Evolutionary conservation across 2,113 vertebrate species (phyloP), one percentile per base, ranked within the genome.

Genomic region (Apteryx owenii): DNA sequence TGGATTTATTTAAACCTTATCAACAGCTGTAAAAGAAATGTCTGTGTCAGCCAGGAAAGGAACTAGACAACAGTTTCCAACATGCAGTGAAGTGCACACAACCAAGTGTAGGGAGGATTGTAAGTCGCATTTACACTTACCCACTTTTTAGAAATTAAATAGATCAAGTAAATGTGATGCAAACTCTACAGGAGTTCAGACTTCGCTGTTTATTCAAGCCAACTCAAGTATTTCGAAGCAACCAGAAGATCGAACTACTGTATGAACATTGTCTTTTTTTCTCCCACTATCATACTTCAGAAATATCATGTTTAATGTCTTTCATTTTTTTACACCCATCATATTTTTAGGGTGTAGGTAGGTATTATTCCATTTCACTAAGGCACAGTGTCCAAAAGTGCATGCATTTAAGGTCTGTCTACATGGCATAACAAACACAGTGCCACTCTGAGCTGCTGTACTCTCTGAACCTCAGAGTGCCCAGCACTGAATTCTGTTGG

Each of bases 161-260:
- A 10, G 7, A 56, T 78, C 7, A 85, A 21, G 4, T 56, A 53
- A 77, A 54, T 1, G 0, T 14, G 15, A 9, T 11, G 2, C 9
- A 82, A 69, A 3, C 0, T 2, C 9, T 64, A 5, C 0, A 1
- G 38, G 29, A 61, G 2, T 38, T 88, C 68, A 58, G 10, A 40
- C 14, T 54, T 46, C 50, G 15, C 4, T 60, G 3, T 73, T 86
- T 54, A 18, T 10, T 44, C 15, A 42, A 82, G 20, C 14, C 9
- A 62, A 3, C 8, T 48, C 12, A 54, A 71, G 19, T 44, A 54
- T 19, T 10, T 69, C 21, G 12, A 42, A 68, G 12, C 7, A 46
- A 72, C 2, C 33, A 42, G 7, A 38, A 12, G 11, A 73, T 25
- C 16, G 10, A 65, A 20, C 29, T 79, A 6, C 4, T 22, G 7